Conservation (phyloP, 2,113 vertebrate genomes). For the Alethe castanea region DNA sequence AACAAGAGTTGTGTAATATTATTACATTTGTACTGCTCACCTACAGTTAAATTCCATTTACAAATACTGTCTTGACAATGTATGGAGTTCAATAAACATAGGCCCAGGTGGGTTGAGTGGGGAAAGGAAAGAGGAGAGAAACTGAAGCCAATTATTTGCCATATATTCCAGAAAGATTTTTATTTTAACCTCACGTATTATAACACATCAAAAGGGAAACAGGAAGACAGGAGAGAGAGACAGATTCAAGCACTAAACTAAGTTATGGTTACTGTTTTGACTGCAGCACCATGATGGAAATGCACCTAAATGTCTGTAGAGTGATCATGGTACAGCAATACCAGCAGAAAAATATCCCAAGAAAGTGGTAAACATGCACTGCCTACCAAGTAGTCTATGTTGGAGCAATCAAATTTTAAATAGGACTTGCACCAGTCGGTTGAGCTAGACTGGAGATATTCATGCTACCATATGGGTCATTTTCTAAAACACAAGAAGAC, state of each 20-base stretch:
- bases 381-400: not conserved
- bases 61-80: conserved; percentile 75
- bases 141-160: not conserved
- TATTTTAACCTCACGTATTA: not conserved
- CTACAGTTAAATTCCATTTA: conserved; percentile 77
- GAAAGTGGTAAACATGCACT: not conserved
- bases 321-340: not conserved
- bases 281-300: not conserved
- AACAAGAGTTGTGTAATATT: conserved; percentile 77
- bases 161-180: conserved; percentile 1
- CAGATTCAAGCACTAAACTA: not conserved
- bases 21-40: conserved; percentile 79
- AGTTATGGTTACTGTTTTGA: not conserved
- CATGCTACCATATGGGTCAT: not conserved
- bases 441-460: not conserved
- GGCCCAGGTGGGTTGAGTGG: conserved; percentile 25
- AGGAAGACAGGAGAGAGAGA: not conserved
- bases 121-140: not conserved
- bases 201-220: not conserved
- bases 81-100: conserved; percentile 71
- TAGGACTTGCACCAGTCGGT: not conserved
- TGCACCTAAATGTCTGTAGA: not conserved
- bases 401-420: not conserved
- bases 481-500: not conserved
- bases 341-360: not conserved